Conservation (phyloP, 2,888 invertebrate genomes). For the Nephrocerus scutellatus region DNA sequence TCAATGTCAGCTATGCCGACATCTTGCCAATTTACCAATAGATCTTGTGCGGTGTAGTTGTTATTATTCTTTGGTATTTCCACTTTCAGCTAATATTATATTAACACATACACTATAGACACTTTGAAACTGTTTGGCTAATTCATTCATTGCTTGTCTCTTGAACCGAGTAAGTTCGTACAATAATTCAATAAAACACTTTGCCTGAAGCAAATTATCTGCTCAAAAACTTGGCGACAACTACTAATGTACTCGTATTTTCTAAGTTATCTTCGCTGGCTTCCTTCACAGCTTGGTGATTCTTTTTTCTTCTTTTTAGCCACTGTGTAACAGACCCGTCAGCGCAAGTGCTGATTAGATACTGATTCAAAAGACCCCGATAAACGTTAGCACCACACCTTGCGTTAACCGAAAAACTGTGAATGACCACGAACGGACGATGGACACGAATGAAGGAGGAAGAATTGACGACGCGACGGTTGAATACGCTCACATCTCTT, state of each 20-base stretch:
- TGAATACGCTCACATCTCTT: too few species aligned
- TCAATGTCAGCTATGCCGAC: conserved; percentile 48
- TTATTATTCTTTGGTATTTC: too few species aligned
- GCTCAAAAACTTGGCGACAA: neutral
- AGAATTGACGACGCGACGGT: too few species aligned
- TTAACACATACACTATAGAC: too few species aligned
- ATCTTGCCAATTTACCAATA: conserved; percentile 48
- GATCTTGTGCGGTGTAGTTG: too few species aligned
- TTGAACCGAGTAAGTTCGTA: neutral
- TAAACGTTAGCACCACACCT: conserved; percentile 46
- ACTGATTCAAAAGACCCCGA: conserved; percentile 40
- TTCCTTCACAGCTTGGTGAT: neutral
- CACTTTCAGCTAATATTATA: too few species aligned
- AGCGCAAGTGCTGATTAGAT: conserved; percentile 43
- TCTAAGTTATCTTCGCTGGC: neutral
- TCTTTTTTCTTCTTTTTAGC: conserved; percentile 31
- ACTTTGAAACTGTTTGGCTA: neutral
- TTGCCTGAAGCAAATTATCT: neutral
- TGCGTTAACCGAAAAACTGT: conserved; percentile 10
- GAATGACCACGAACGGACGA: too few species aligned
- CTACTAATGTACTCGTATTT: neutral
- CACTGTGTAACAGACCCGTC: conserved; percentile 33
- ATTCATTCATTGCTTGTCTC: neutral
- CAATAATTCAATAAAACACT: neutral
- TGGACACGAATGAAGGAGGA: too few species aligned